These are phyloP conservation scores for Papilio gigon DNA, from an alignment of 2,888 invertebrate species.

Conservation along the genomic window DNA sequence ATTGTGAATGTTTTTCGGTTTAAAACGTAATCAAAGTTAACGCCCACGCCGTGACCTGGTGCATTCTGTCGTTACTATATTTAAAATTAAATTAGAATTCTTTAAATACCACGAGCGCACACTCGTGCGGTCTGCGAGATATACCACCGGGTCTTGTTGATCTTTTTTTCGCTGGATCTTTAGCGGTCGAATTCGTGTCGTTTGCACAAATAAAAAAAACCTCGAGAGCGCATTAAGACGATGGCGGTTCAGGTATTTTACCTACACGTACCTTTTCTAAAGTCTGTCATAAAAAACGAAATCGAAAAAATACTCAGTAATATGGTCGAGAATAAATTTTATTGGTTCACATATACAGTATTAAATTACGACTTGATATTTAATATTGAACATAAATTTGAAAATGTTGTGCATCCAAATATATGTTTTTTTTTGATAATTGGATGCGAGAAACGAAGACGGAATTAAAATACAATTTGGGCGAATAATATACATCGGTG, in stretches of 20 bases:
- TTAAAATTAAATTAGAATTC: constrained; percentile 69
- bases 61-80: constrained; percentile 47
- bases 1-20: constrained; percentile 9
- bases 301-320: not conserved
- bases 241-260: constrained; percentile 17
- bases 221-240: not conserved
- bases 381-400: constrained; percentile 21
- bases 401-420: not conserved
- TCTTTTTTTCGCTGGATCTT: constrained; percentile 52
- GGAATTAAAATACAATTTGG: constrained; percentile 27
- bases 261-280: constrained; percentile 26
- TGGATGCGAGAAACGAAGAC: constrained; percentile 17
- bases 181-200: constrained; percentile 45
- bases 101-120: constrained; percentile 60
- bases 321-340: constrained; percentile 2
- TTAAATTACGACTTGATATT: constrained; percentile 5
- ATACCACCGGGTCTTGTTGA: constrained; percentile 51
- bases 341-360: constrained; percentile 1
- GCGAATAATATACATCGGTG: constrained; percentile 29
- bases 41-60: constrained; percentile 57
- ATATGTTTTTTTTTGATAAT: constrained; percentile 7
- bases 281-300: constrained; percentile 16
- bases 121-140: constrained; percentile 56
- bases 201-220: constrained; percentile 46
- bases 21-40: constrained; percentile 11